phyloP scores from a whole-genome alignment of 1,140 invertebrate genomes.

The Proales similis region DNA sequence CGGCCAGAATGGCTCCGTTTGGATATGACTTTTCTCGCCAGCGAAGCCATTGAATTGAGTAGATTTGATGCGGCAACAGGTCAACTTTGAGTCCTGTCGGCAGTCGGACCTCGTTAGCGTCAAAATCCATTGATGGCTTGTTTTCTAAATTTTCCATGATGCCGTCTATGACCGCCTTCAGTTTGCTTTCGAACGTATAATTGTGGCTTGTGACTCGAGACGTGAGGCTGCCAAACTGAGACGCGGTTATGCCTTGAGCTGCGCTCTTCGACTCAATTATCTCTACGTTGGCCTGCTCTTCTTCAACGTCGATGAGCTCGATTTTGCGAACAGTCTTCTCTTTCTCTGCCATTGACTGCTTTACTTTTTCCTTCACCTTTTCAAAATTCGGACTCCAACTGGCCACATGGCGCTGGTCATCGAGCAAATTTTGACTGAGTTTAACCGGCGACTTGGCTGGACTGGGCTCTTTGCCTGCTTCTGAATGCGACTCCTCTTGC shows the following conservation, averaged over 20 bases:
- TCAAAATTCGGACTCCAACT: constrained; percentile 36
- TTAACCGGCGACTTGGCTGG: too few species aligned
- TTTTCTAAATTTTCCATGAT: constrained; percentile 27
- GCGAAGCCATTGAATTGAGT: constrained; percentile 75
- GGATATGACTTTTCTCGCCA: constrained; percentile 80
- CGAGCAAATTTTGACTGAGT: too few species aligned
- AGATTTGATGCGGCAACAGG: constrained; percentile 77
- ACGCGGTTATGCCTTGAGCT: neutral
- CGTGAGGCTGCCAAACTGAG: neutral
- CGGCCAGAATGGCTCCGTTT: constrained; percentile 85
- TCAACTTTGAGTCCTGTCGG: constrained; percentile 45
- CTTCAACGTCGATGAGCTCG: constrained; percentile 23
- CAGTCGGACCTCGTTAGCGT: neutral
- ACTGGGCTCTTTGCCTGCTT: too few species aligned
- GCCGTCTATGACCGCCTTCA: constrained; percentile 7
- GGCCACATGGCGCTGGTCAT: neutral
- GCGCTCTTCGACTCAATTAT: neutral
- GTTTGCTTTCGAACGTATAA: constrained; percentile 13
- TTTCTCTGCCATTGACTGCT: constrained; percentile 7
- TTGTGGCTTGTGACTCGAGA: neutral
- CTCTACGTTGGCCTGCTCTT: neutral
- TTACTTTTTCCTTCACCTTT: constrained; percentile 20
- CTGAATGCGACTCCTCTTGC: too few species aligned
- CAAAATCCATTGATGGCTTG: constrained; percentile 18
- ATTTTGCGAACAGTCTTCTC: constrained; percentile 1